Evolutionary conservation across 1,140 invertebrate genomes (phyloP).

Genomic region (Metaphire vulgaris): DNA sequence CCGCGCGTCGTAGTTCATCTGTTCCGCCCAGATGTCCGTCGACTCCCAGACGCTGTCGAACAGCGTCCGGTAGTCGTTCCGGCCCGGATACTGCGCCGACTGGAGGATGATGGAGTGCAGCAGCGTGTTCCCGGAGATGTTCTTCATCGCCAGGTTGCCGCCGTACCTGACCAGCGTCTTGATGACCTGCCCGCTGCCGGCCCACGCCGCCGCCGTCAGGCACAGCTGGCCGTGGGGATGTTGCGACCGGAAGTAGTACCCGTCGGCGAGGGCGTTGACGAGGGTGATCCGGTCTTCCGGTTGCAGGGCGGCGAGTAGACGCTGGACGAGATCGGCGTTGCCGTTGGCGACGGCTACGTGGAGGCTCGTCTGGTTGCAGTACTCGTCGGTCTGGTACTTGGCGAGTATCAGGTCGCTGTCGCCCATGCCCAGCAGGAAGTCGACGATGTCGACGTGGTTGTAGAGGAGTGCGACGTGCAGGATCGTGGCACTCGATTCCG

Average conservation of each 20-base stretch:
- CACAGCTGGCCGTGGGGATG: conserved; percentile 12
- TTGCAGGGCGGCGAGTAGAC: not conserved
- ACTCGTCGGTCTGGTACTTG: conserved; percentile 24
- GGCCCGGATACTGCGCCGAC: not conserved
- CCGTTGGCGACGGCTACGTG: conserved; percentile 16
- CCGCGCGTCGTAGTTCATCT: not conserved
- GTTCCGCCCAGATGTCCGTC: not conserved
- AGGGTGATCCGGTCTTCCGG: conserved; percentile 5
- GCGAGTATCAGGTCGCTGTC: conserved; percentile 25
- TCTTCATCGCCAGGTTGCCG: not conserved
- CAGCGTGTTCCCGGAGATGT: conserved; percentile 8
- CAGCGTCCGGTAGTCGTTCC: not conserved
- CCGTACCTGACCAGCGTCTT: conserved; percentile 10
- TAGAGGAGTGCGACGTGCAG: conserved; percentile 26
- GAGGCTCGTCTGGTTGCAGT: conserved; percentile 24
- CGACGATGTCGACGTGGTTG: conserved; percentile 21
- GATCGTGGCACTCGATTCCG: conserved; percentile 26
- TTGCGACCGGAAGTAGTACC: not conserved
- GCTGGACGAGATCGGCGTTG: not conserved
- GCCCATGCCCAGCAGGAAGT: conserved; percentile 17
- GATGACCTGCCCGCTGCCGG: not conserved
- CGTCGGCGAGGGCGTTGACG: conserved; percentile 15
- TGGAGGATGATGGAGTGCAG: not conserved
- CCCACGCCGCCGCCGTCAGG: conserved; percentile 14
- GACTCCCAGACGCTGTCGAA: conserved; percentile 7